Percentiles rank a stretch among this genome's conserved stretches.
phyloP scores from a whole-genome alignment of 2,888 invertebrate genomes.

The Troides oblongomaculatus region DNA sequence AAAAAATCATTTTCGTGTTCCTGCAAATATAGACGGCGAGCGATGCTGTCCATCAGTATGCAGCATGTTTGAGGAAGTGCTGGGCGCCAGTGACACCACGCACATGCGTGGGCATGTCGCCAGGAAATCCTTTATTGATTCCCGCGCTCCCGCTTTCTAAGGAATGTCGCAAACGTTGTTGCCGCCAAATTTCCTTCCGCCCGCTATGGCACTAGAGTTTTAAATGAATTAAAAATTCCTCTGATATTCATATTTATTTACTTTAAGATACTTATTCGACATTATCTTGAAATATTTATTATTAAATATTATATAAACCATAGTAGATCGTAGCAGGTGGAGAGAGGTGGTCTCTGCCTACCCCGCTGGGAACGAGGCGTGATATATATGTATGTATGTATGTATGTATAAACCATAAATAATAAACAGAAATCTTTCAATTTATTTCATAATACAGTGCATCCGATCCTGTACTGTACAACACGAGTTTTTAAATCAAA shows the following conservation, averaged over 20 bases:
- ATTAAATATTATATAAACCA: neutral
- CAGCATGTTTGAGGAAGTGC: conserved; percentile 31
- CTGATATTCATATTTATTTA: neutral
- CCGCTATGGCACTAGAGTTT: conserved; percentile 56
- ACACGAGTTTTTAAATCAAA: too few relatives aligned
- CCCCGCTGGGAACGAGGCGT: too few relatives aligned
- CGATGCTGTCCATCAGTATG: conserved; percentile 1
- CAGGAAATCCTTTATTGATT: conserved; percentile 81
- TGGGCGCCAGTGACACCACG: conserved; percentile 53
- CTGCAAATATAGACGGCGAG: neutral
- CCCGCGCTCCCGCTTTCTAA: conserved; percentile 76
- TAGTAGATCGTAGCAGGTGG: too few relatives aligned
- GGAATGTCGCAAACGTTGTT: conserved; percentile 75
- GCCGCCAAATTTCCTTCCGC: conserved; percentile 66
- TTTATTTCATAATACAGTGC: too few relatives aligned
- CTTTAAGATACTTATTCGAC: neutral
- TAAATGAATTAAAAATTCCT: conserved; percentile 42
- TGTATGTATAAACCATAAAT: neutral
- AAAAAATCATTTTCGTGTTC: neutral
- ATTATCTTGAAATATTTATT: neutral
- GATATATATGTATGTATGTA: too few relatives aligned
- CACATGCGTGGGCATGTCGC: conserved; percentile 79
- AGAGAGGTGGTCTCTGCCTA: too few relatives aligned
- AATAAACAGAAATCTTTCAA: too few relatives aligned
- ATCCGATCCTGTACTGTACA: too few relatives aligned